Conservation (phyloP, 2,113 vertebrate genomes). For the Corynorhinus townsendii region DNA sequence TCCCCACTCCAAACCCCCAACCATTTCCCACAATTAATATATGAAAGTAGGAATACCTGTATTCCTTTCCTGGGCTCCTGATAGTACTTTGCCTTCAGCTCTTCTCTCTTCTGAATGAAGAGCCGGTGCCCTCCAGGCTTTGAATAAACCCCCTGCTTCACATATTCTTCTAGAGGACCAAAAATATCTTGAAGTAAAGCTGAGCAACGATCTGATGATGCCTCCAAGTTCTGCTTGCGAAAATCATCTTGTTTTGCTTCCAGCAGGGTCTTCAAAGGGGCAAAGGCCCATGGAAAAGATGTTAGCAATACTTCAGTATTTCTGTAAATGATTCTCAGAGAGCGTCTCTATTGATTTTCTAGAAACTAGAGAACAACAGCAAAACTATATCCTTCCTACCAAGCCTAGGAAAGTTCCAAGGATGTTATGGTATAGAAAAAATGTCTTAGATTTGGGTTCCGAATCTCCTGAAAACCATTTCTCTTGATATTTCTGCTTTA, state of each 20-base stretch:
- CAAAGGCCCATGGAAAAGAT: background rate
- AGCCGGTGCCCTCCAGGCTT: slow-evolving; percentile 33
- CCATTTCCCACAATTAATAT: background rate
- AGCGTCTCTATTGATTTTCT: background rate
- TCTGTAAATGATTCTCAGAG: background rate
- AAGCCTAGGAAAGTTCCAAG: background rate
- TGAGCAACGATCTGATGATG: slow-evolving; percentile 22
- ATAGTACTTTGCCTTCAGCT: slow-evolving; percentile 44
- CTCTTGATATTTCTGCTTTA: background rate
- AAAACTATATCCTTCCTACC: background rate
- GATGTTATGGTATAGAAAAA: background rate
- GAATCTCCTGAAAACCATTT: background rate
- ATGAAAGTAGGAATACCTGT: slow-evolving; percentile 45
- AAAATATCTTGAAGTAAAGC: slow-evolving; percentile 56
- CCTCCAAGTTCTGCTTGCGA: slow-evolving; percentile 21
- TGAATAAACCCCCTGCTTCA: slow-evolving; percentile 28
- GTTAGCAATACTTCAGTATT: background rate
- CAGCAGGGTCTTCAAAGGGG: slow-evolving; percentile 41
- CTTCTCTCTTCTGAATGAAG: slow-evolving; percentile 19
- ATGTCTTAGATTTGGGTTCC: background rate
- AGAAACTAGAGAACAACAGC: background rate
- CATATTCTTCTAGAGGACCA: slow-evolving; percentile 24
- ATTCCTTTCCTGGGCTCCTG: slow-evolving; percentile 55
- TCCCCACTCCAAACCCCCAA: accelerated
- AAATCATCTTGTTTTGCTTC: slow-evolving; percentile 35